A percentile compares a stretch with the other conserved stretches of the same genome.
These are phyloP conservation scores for Phoxinus dragarum DNA, from an alignment of 2,797 vertebrate genomes.

Conservation along the genomic window DNA sequence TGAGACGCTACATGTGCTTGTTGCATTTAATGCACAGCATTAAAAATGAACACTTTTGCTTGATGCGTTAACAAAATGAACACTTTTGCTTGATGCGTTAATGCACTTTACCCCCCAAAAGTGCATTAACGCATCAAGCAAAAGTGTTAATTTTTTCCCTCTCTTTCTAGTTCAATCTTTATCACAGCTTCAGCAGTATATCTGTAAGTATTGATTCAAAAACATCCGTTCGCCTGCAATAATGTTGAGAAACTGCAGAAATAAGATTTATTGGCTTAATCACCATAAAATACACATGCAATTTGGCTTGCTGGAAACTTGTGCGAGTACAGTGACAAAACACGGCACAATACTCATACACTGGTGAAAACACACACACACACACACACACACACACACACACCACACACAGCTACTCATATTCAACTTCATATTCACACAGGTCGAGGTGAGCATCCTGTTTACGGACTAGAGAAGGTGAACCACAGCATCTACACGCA, in stretches of 20 bases:
- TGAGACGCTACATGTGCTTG: neutral
- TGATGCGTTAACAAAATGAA: too few species aligned
- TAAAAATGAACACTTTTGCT: too few species aligned
- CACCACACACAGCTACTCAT: slow-evolving; percentile 28
- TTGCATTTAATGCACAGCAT: neutral
- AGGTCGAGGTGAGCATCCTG: slow-evolving; percentile 61
- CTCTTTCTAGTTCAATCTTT: neutral
- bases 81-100: too few species aligned
- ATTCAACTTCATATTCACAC: slow-evolving; percentile 41
- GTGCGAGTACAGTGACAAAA: slow-evolving; percentile 1
- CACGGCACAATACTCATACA: neutral
- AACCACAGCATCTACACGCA: slow-evolving; percentile 61
- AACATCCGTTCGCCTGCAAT: neutral
- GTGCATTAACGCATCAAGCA: neutral
- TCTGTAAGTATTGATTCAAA: neutral
- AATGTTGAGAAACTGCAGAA: neutral
- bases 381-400: neutral
- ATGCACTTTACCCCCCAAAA: too few species aligned
- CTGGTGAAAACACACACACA: neutral
- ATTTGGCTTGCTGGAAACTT: neutral
- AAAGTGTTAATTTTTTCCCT: neutral
- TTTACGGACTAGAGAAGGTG: slow-evolving; percentile 62
- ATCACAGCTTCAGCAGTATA: neutral
- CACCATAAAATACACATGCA: neutral
- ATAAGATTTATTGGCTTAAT: neutral